Percentiles rank a stretch among this genome's conserved stretches.
Evolutionary conservation across 2,113 vertebrate genomes (phyloP).

Genomic region (Dermatemys mawii): DNA sequence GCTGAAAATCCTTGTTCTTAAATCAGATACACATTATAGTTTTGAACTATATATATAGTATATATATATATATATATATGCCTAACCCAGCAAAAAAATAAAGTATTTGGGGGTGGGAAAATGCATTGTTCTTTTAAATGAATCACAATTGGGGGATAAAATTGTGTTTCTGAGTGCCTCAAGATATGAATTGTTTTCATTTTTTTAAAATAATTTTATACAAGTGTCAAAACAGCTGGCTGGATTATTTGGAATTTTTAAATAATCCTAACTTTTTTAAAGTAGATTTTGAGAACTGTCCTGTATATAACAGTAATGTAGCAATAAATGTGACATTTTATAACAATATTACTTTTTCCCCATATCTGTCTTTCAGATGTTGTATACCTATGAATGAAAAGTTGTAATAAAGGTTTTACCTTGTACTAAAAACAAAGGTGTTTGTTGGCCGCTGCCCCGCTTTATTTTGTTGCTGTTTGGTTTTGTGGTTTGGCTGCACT

Average conservation of each 20-base stretch:
- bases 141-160: constrained; percentile 68
- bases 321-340: constrained; percentile 98
- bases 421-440: constrained; percentile 37
- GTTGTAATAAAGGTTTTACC: constrained; percentile 68
- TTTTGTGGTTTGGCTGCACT: neutral
- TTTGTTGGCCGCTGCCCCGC: neutral
- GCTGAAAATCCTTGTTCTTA: constrained; percentile 70
- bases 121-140: constrained; percentile 60
- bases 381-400: constrained; percentile 79
- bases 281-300: constrained; percentile 90
- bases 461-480: neutral
- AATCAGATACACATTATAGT: constrained; percentile 81
- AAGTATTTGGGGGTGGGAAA: constrained; percentile 61
- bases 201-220: constrained; percentile 81
- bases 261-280: constrained; percentile 86
- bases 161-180: constrained; percentile 82
- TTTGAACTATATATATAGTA: constrained; percentile 80
- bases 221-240: constrained; percentile 82
- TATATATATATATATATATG: constrained; percentile 74
- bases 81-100: constrained; percentile 65
- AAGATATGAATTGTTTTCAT: constrained; percentile 73
- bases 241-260: constrained; percentile 84
- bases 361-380: constrained; percentile 87
- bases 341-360: constrained; percentile 86
- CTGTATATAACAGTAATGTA: constrained; percentile 96